These are phyloP conservation scores for Leptobrachium leishanense DNA, from an alignment of 2,113 vertebrate species.

Conservation along the genomic window DNA sequence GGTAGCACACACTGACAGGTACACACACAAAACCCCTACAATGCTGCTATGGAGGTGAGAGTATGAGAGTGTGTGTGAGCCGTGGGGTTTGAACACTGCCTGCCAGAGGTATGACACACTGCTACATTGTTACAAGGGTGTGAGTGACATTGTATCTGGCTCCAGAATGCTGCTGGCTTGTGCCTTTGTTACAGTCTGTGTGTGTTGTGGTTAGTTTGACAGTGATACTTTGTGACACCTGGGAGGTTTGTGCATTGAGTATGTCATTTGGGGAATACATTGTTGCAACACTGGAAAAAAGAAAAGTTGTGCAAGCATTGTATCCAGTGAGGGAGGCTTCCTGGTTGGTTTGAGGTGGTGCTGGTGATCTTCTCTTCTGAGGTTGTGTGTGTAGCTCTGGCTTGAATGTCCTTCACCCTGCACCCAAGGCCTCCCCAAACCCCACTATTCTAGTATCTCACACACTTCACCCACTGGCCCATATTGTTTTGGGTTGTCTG, in stretches of 20 bases:
- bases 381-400: background rate
- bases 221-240: conserved; percentile 8
- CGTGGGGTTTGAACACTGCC: too few relatives aligned
- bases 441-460: background rate
- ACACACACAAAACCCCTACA: too few relatives aligned
- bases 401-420: background rate
- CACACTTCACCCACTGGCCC: background rate
- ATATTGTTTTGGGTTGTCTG: too few relatives aligned
- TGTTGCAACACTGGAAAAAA: background rate
- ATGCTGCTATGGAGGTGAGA: too few relatives aligned
- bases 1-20: too few relatives aligned
- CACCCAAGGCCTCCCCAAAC: background rate
- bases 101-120: background rate
- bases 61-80: too few relatives aligned
- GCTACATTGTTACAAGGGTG: too few relatives aligned
- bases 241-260: conserved; percentile 4
- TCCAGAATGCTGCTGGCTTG: too few relatives aligned
- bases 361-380: background rate
- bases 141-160: too few relatives aligned
- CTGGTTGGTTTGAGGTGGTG: background rate
- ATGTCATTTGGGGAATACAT: background rate
- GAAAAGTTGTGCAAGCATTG: background rate
- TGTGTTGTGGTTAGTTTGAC: background rate
- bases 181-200: background rate
- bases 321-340: background rate